These are phyloP conservation scores for Euphydryas editha DNA, from an alignment of 2,888 invertebrate genomes.

Conservation along the genomic window DNA sequence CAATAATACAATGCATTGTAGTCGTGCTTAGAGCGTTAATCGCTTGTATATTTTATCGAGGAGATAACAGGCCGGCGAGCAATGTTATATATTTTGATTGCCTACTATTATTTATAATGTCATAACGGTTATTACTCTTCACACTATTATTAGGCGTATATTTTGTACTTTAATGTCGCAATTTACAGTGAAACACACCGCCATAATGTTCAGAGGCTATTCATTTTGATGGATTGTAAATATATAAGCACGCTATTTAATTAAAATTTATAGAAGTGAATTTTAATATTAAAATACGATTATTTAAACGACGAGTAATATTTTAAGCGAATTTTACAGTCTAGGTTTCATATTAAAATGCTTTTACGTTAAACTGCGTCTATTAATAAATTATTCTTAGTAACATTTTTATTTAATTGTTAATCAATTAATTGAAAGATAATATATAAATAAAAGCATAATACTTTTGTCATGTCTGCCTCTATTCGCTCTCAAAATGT, in stretches of 20 bases:
- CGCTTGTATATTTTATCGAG: constrained; percentile 52
- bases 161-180: constrained; percentile 35
- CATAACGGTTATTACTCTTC: constrained; percentile 45
- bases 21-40: constrained; percentile 56
- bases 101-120: constrained; percentile 48
- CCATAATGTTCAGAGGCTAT: constrained; percentile 31
- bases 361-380: not conserved
- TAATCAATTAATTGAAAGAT: too few relatives aligned
- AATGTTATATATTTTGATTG: constrained; percentile 50
- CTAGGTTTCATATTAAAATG: not conserved
- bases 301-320: constrained; percentile 11
- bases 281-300: constrained; percentile 15
- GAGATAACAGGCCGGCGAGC: constrained; percentile 40
- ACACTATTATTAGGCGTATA: constrained; percentile 33
- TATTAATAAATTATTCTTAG: not conserved
- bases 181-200: constrained; percentile 28
- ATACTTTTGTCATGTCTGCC: too few relatives aligned
- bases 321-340: not conserved
- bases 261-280: constrained; percentile 17
- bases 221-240: constrained; percentile 34
- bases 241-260: constrained; percentile 44
- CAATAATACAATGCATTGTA: constrained; percentile 58
- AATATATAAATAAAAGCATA: too few relatives aligned
- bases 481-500: too few relatives aligned
- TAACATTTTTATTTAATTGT: too few relatives aligned